Evolutionary conservation across 30 jellyfish, hydroid and myxozoan genomes (phyloP), one percentile per base, ranked within the genome.

Genomic region (Cassiopea xamachana): DNA sequence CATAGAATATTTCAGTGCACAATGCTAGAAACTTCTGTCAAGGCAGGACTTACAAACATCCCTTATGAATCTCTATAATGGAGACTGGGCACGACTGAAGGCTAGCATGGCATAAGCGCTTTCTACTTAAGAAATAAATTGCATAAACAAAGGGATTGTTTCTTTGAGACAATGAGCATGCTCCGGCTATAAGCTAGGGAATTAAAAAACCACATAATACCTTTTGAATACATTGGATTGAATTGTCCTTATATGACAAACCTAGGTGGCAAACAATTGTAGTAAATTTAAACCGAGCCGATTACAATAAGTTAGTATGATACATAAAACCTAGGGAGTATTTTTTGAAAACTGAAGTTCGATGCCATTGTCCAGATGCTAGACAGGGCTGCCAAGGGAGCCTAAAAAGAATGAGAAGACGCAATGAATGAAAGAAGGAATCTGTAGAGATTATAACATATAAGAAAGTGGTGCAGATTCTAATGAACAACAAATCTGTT

Each of bases 231-330:
- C 74, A 2, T 7, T 64, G 6, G 74, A 64, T 64, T 64, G 43
- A 64, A 64, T 64, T 64, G 15, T 27, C 74, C 74, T 64, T 64
- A 9, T 5, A 64, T 5, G 19, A 13, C 74, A 64, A 9, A 17
- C 15, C 74, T 55, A 64, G 19, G 43, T 17, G 74, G 74, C 19
- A 27, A 7, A 9, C 8, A 64, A 7, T 17, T 9, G 74, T 5
- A 64, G 15, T 64, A 64, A 64, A 64, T 64, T 17, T 64, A 64
- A 64, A 64, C 74, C 15, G 51, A 18, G 51, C 39, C 80, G 80
- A 71, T 71, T 71, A 71, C 80, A 71, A 71, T 71, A 71, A 71
- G 80, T 71, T 71, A 71, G 27, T 71, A 71, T 71, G 80, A 19
- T 71, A 71, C 80, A 71, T 19, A 71, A 71, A 71, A 71, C 15